Evolutionary conservation across 2,888 invertebrate genomes (phyloP).

Genomic region (Cataglyphis rosenhaueri): DNA sequence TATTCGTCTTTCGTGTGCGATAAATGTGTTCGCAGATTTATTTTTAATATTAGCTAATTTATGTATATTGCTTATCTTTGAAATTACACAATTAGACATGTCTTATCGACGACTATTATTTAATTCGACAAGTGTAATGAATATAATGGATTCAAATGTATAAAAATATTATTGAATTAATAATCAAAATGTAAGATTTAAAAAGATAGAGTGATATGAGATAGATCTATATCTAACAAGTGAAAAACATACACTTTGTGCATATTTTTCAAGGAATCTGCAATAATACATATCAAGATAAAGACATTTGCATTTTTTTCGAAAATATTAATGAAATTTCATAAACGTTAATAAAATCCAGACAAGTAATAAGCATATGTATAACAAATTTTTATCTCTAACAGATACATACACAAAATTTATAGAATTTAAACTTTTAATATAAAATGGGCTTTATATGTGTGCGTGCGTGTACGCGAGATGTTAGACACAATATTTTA

Average conservation of each 20-base stretch:
- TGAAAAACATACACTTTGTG: neutral
- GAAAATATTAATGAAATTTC: constrained; percentile 2
- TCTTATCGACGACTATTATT: neutral
- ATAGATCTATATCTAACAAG: neutral
- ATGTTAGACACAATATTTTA: neutral
- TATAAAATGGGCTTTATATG: neutral
- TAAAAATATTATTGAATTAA: neutral
- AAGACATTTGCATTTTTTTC: neutral
- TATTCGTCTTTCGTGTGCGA: neutral
- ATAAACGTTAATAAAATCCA: neutral
- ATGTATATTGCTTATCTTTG: constrained; percentile 15
- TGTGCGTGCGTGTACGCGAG: neutral
- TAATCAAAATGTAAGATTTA: neutral
- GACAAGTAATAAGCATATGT: too few species aligned
- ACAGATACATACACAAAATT: neutral
- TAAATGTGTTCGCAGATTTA: neutral
- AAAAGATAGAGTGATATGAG: neutral
- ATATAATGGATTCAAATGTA: neutral
- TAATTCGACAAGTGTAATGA: constrained; percentile 2
- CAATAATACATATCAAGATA: neutral
- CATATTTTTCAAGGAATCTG: neutral
- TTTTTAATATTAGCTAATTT: neutral
- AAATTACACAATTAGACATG: neutral
- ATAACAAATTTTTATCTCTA: neutral
- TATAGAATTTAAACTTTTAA: neutral